phyloP scores from a whole-genome alignment of 2,797 vertebrate genomes.

The Spinus pinus region DNA sequence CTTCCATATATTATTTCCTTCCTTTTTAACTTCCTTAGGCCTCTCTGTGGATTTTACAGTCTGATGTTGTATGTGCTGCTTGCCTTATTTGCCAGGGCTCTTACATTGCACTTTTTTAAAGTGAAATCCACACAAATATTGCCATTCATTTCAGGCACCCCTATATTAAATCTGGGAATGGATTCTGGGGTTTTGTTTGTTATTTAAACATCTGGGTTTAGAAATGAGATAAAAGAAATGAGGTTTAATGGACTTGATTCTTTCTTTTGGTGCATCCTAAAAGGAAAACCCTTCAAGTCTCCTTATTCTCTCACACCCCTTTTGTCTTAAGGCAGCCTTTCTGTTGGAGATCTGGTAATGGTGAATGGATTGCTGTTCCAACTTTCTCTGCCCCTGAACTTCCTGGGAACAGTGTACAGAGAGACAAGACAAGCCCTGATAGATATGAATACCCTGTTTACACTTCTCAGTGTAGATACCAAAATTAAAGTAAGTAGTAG shows the following conservation, averaged over 20 bases:
- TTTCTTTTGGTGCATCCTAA: background rate
- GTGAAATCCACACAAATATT: background rate
- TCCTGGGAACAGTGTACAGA: constrained; percentile 97
- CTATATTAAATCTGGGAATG: background rate
- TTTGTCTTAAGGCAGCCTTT: constrained; percentile 85
- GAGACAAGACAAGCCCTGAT: constrained; percentile 98
- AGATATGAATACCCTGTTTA: constrained; percentile 98
- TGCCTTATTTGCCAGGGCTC: background rate
- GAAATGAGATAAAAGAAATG: background rate
- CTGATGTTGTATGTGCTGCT: background rate
- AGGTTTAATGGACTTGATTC: background rate
- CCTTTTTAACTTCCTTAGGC: background rate
- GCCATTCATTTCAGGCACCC: background rate
- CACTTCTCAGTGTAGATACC: constrained; percentile 90
- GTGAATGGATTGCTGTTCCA: constrained; percentile 98
- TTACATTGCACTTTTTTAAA: background rate
- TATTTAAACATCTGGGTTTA: background rate
- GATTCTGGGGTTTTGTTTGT: background rate
- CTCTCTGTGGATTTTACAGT: background rate
- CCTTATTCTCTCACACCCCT: background rate
- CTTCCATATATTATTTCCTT: background rate
- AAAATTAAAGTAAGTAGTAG: constrained; percentile 91
- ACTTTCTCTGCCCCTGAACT: constrained; percentile 95
- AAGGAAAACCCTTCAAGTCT: background rate
- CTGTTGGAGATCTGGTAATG: constrained; percentile 97